Conservation (phyloP, 2,888 invertebrate genomes). For the Drosophila mayaguana region DNA sequence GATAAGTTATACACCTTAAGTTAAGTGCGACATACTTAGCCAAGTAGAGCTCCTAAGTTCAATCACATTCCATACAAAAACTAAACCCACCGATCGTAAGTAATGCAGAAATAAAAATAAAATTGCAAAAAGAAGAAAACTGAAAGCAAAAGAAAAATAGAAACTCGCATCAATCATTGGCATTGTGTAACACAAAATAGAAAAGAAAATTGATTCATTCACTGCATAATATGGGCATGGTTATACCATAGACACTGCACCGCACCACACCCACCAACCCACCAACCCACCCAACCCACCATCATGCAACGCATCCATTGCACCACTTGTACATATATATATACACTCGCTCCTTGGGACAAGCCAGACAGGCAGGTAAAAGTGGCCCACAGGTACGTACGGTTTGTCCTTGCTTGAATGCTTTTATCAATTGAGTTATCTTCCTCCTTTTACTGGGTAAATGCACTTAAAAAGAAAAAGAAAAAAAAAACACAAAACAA, state of each 20-base stretch:
- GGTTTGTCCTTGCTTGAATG: conserved; percentile 52
- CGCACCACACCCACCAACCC: conserved; percentile 8
- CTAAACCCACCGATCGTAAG: conserved; percentile 63
- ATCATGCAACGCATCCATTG: conserved; percentile 21
- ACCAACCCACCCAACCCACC: conserved; percentile 16
- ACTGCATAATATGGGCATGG: conserved; percentile 40
- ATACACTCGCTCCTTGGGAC: conserved; percentile 9
- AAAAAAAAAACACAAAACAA: not conserved
- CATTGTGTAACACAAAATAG: conserved; percentile 34
- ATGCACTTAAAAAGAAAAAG: conserved; percentile 40
- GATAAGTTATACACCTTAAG: conserved; percentile 41
- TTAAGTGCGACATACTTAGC: conserved; percentile 44
- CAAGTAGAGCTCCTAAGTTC: conserved; percentile 58
- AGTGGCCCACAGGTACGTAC: conserved; percentile 61
- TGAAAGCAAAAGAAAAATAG: conserved; percentile 10
- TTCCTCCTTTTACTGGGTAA: conserved; percentile 12
- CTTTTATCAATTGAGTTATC: conserved; percentile 26
- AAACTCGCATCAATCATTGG: conserved; percentile 69
- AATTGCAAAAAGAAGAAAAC: conserved; percentile 17
- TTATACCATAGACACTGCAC: conserved; percentile 36
- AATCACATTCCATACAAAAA: conserved; percentile 66
- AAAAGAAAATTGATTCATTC: conserved; percentile 18
- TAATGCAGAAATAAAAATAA: conserved; percentile 41
- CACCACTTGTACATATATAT: conserved; percentile 19
- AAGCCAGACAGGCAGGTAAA: conserved; percentile 36